phyloP scores from a whole-genome alignment of 2,113 vertebrate genomes.

The Nettapus auritus region DNA sequence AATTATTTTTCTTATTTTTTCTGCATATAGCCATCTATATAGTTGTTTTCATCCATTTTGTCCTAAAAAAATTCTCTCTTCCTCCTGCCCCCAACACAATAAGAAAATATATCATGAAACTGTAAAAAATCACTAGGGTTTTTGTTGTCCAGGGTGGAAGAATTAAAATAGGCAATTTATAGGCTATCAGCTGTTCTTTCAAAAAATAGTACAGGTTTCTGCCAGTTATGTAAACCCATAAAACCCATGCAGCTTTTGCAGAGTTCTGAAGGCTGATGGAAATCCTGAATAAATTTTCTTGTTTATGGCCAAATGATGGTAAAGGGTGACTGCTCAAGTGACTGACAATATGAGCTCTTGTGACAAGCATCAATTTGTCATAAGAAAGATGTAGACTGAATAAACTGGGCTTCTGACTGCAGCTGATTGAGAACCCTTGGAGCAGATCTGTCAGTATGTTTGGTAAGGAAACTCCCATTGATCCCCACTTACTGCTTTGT shows the following conservation, averaged over 20 bases:
- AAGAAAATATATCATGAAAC: background rate
- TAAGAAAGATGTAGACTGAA: background rate
- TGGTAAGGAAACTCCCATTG: background rate
- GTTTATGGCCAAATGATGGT: background rate
- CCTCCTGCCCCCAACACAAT: fast-evolving
- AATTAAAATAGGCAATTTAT: background rate
- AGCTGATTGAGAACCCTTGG: background rate
- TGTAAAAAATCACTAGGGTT: background rate
- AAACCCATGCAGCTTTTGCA: background rate
- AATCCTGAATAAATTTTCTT: background rate
- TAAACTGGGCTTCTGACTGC: background rate
- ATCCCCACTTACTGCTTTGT: background rate
- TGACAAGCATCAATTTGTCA: background rate
- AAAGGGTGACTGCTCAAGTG: background rate
- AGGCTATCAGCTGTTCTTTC: background rate
- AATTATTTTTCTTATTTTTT: background rate
- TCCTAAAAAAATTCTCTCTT: background rate
- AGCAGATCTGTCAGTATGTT: background rate
- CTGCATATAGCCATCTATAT: background rate
- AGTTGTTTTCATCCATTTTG: background rate
- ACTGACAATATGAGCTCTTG: background rate
- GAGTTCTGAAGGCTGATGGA: background rate
- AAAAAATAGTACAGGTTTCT: background rate
- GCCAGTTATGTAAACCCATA: background rate
- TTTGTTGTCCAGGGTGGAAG: background rate